Percentiles rank a stretch among this genome's conserved stretches.
These are phyloP conservation scores for Leptinotarsa haldemani DNA, from an alignment of 2,888 invertebrate species.

Conservation along the genomic window DNA sequence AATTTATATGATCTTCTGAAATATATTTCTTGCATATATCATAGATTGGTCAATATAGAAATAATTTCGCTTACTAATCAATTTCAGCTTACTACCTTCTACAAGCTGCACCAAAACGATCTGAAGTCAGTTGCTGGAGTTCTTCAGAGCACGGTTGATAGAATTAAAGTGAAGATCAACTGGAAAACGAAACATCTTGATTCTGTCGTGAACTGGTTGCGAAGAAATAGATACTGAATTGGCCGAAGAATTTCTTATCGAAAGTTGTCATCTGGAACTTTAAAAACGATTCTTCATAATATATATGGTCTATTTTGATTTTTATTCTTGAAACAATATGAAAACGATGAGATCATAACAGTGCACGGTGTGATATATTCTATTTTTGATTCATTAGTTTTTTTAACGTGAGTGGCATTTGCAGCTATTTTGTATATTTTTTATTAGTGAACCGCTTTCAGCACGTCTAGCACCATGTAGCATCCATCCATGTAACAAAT, in stretches of 20 bases:
- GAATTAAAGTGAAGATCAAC: conserved; percentile 60
- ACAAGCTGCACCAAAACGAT: conserved; percentile 58
- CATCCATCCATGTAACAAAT: too few relatives aligned
- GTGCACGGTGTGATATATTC: too few relatives aligned
- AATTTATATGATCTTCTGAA: not conserved
- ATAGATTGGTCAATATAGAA: not conserved
- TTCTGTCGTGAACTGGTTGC: conserved; percentile 58
- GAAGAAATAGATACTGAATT: conserved; percentile 44
- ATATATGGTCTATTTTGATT: not conserved
- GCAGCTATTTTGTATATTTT: too few relatives aligned
- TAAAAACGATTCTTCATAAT: not conserved
- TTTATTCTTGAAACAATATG: not conserved
- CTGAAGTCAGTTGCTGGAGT: conserved; percentile 57
- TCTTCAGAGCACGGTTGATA: conserved; percentile 60
- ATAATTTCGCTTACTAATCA: not conserved
- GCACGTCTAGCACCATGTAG: too few relatives aligned
- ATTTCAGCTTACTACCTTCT: conserved; percentile 62
- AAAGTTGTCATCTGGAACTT: not conserved
- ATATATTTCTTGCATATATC: not conserved
- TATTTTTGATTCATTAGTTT: too few relatives aligned
- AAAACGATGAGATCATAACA: too few relatives aligned
- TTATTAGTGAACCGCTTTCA: too few relatives aligned
- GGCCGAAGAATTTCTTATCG: not conserved
- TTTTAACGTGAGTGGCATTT: too few relatives aligned
- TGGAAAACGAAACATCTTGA: conserved; percentile 60